Conservation (phyloP, 2,113 vertebrate species). For the Hipposideros armiger region DNA sequence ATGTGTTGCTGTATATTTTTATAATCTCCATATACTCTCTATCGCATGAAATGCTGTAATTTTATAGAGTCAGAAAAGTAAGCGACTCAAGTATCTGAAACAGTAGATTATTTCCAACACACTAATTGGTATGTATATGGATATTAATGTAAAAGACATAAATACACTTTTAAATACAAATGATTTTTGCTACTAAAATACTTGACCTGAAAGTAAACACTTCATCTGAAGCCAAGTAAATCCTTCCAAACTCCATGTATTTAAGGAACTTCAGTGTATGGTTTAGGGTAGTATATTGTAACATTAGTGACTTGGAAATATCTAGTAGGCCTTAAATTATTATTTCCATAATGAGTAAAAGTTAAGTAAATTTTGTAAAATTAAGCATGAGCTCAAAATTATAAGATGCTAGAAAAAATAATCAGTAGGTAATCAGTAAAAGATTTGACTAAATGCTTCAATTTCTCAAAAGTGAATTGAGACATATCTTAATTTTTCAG, state of each 20-base stretch:
- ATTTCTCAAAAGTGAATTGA: background rate
- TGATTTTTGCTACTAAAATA: background rate
- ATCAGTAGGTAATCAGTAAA: background rate
- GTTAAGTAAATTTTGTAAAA: background rate
- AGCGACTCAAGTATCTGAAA: background rate
- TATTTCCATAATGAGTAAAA: conserved; percentile 13
- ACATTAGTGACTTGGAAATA: background rate
- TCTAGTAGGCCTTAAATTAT: background rate
- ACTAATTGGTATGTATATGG: background rate
- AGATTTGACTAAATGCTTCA: background rate
- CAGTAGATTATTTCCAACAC: background rate
- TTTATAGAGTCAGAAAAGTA: conserved; percentile 10
- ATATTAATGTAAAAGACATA: background rate
- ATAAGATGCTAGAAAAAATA: background rate
- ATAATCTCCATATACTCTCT: background rate
- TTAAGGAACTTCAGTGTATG: background rate
- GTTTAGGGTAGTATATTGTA: background rate
- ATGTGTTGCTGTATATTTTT: background rate
- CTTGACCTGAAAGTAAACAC: background rate
- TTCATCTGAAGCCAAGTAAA: background rate
- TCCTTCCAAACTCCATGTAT: background rate
- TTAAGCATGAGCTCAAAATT: background rate
- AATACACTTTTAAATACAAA: background rate
- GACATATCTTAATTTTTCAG: background rate
- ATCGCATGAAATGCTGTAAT: background rate